Evolutionary conservation across 1,140 invertebrate genomes (phyloP), one percentile per base, ranked within the genome.

Genomic region (Drosophila ogumai): DNA sequence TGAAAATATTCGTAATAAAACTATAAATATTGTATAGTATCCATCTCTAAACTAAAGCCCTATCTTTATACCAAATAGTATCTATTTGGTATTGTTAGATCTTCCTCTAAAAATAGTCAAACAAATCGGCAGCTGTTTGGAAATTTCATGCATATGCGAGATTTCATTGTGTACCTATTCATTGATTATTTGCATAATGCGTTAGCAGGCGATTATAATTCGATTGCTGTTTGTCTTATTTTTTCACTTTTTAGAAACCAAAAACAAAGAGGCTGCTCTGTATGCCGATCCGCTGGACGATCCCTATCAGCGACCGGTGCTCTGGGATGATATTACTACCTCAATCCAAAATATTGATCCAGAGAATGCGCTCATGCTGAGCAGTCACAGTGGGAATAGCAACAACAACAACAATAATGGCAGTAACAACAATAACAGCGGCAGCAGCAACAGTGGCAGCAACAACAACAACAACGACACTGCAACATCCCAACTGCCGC

Each of bases 261-360:
- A 92, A 91, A 91, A 92, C 78, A 91, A 92, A 90, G 92, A 94
- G 67, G 88, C 92, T 65, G 88, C 92, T 65, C 82, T 91, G 46
- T 93, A 93, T 36, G 93, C 93, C 61, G 94, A 94, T 75, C 95
- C 96, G 91, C 65, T 90, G 63, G 96, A 97, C 92, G 96, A 97
- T 93, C 96, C 96, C 43, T 97, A 96, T 93, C 94, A 97, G 73
- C 95, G 96, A 81, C 96, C 96, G 10, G 95, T 95, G 15, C 94
- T 97, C 8, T 98, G 97, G 97, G 97, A 98, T 92, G 97, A 97
- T 93, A 97, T 98, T 91, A 96, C 96, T 49, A 96, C 96, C 86
- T 97, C 96, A 79, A 97, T 98, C 91, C 95, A 97, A 81, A 97
- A 97, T 92, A 95, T 97, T 75, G 96, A 97, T 91, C 96, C 96